A percentile compares a stretch with the other conserved stretches of the same genome.
Evolutionary conservation across 2,113 vertebrate species (phyloP).

Genomic region (Mesocricetus auratus): DNA sequence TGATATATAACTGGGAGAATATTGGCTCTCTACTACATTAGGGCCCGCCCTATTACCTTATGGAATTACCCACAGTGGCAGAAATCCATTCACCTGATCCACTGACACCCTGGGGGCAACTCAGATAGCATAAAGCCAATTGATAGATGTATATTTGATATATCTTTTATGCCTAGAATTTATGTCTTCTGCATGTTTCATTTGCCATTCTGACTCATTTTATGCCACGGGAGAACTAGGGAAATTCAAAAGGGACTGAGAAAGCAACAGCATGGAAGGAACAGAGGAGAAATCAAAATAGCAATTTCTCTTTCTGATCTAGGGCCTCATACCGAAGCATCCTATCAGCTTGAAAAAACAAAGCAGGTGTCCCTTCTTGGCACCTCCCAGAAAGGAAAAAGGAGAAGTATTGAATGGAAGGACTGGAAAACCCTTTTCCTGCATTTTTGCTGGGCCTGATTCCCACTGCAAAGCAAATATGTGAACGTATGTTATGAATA

Average conservation of each 20-base stretch:
- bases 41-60: constrained; percentile 81
- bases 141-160: constrained; percentile 85
- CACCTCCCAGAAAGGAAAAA: neutral
- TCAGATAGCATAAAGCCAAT: constrained; percentile 83
- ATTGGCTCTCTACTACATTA: constrained; percentile 82
- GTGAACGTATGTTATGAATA: neutral
- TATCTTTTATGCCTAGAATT: constrained; percentile 84
- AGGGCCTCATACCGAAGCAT: constrained; percentile 40
- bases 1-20: constrained; percentile 83
- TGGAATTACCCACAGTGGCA: constrained; percentile 84
- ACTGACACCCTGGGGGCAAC: constrained; percentile 83
- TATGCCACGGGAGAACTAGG: constrained; percentile 76
- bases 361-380: neutral
- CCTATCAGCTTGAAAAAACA: constrained; percentile 44
- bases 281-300: constrained; percentile 73
- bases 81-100: constrained; percentile 85
- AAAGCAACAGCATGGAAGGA: constrained; percentile 66
- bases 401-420: neutral
- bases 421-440: constrained; percentile 9
- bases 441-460: neutral
- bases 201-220: constrained; percentile 83
- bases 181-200: constrained; percentile 85
- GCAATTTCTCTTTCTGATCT: constrained; percentile 77
- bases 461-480: neutral
- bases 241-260: constrained; percentile 67